Evolutionary conservation across 1,140 invertebrate species (phyloP), one percentile per base, ranked within the genome.

Genomic region (Delia radicum): DNA sequence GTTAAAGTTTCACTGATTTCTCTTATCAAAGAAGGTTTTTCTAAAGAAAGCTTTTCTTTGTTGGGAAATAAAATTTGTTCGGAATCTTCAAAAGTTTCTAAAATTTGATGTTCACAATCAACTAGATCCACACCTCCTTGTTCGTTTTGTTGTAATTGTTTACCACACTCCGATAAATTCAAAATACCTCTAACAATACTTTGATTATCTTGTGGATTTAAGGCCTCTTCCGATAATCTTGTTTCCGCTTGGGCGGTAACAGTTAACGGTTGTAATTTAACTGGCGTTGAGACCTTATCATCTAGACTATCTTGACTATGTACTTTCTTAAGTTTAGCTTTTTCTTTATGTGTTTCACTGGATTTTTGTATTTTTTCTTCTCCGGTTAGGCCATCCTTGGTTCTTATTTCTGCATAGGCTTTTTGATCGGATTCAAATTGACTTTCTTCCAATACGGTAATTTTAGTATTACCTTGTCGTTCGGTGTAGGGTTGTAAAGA

Each of bases 131-230:
- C 76, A 8, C 65, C 79, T 15, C 80, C 78, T 33, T 77, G 76
- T 13, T 67, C 65, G 21, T 73, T 77, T 31, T 77, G 76, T 78
- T 78, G 76, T 78, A 81, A 75, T 82, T 85, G 82, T 73, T 84
- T 85, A 78, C 83, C 83, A 79, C 83, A 80, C 80, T 85, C 83
- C 79, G 83, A 85, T 85, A 85, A 80, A 78, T 81, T 85, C 83
- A 85, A 79, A 80, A 79, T 85, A 85, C 83, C 83, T 75, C 77
- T 76, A 73, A 80, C 82, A 81, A 85, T 85, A 85, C 82, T 85
- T 81, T 85, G 83, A 81, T 79, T 85, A 85, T 85, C 83, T 78
- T 80, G 83, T 81, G 83, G 83, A 80, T 81, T 79, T 10, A 82
- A 78, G 76, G 81, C 77, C 31, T 82, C 78, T 79, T 85, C 83